These are phyloP conservation scores for Arge pagana DNA, from an alignment of 2,888 invertebrate species.

Conservation along the genomic window DNA sequence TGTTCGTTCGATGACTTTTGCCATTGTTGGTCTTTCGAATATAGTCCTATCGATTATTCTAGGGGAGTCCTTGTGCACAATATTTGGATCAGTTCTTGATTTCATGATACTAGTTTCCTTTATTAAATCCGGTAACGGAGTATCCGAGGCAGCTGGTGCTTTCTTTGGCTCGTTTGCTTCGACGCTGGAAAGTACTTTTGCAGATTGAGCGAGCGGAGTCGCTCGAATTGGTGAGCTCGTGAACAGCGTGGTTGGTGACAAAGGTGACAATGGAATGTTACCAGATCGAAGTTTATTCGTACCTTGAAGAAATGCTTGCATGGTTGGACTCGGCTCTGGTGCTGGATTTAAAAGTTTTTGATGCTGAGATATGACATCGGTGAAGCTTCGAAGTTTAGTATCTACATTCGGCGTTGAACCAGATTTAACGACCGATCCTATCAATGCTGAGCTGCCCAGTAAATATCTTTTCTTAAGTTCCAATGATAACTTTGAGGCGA, in stretches of 20 bases:
- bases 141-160: constrained; percentile 34
- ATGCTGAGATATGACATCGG: constrained; percentile 85
- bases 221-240: constrained; percentile 32
- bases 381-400: constrained; percentile 81
- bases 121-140: constrained; percentile 50
- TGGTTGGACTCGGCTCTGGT: constrained; percentile 69
- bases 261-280: constrained; percentile 46
- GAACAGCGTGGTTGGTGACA: constrained; percentile 44
- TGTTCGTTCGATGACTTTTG: constrained; percentile 4
- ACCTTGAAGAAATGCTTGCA: constrained; percentile 70
- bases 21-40: neutral
- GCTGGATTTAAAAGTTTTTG: constrained; percentile 85
- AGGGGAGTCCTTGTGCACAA: constrained; percentile 31
- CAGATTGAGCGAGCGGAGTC: constrained; percentile 23
- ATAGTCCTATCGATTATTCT: constrained; percentile 10
- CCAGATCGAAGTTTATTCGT: constrained; percentile 50
- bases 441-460: constrained; percentile 70
- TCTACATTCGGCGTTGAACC: constrained; percentile 84
- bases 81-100: constrained; percentile 49
- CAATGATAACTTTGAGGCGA: constrained; percentile 84
- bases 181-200: constrained; percentile 24
- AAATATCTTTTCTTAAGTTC: constrained; percentile 86
- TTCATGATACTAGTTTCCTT: constrained; percentile 52
- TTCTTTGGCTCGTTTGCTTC: constrained; percentile 19
- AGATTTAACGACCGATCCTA: constrained; percentile 77